Percentiles rank a stretch among this genome's conserved stretches.
Conservation (phyloP, 2,113 vertebrate species). For the Aptenodytes forsteri region DNA sequence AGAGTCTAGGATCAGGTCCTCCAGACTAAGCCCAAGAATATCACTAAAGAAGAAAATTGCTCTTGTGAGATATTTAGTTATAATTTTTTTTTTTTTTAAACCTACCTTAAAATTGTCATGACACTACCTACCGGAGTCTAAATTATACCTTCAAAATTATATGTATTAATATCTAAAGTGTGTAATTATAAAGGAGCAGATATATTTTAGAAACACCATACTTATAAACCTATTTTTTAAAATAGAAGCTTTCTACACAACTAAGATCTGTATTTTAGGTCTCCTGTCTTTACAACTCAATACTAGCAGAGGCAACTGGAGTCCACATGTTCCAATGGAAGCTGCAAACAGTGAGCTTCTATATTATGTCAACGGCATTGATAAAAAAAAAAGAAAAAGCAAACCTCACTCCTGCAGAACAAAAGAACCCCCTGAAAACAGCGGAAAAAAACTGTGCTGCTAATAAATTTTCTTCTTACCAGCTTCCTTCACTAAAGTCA, state of each 20-base stretch:
- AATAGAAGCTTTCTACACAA: not conserved
- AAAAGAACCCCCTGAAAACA: not conserved
- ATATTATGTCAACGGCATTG: not conserved
- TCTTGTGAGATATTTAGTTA: not conserved
- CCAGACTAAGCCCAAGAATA: not conserved
- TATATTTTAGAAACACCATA: conserved; percentile 4
- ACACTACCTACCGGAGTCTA: not conserved
- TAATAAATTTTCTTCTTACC: not conserved
- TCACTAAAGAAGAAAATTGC: not conserved
- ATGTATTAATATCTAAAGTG: conserved; percentile 30
- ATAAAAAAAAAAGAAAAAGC: not conserved
- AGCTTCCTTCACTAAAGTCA: not conserved
- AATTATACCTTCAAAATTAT: conserved; percentile 45
- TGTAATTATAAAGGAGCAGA: conserved; percentile 31
- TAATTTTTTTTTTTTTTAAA: not conserved
- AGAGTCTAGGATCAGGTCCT: not conserved
- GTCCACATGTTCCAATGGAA: not conserved
- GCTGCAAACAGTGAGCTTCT: not conserved
- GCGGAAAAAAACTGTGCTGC: not conserved
- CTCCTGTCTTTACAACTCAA: not conserved
- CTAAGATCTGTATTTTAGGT: not conserved
- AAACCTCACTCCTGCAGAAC: not conserved
- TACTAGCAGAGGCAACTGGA: not conserved
- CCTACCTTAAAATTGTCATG: conserved; percentile 8
- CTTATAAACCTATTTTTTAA: not conserved